These are phyloP conservation scores for Lacerta agilis DNA, from an alignment of 2,797 vertebrate species.

Conservation along the genomic window DNA sequence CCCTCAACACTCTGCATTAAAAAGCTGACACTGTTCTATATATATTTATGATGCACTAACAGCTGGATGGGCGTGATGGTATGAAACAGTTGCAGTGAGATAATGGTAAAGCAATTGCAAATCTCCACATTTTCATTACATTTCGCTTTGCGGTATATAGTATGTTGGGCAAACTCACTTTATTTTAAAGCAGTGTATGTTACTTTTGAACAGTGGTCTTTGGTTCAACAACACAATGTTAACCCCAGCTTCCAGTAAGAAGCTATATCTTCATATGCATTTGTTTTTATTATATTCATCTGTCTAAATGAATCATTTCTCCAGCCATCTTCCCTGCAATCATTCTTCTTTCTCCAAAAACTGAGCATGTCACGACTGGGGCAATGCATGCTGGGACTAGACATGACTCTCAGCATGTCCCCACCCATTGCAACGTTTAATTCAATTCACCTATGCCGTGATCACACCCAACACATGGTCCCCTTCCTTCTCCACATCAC, in stretches of 20 bases:
- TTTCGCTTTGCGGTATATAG: not conserved
- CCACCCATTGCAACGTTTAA: not conserved
- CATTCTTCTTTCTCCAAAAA: not conserved
- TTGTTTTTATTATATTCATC: not conserved
- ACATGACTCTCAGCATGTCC: not conserved
- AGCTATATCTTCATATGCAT: not conserved
- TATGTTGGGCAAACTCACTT: not conserved
- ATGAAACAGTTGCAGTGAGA: constrained; percentile 24
- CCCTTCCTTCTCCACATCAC: too few relatives aligned
- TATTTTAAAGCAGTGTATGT: not conserved
- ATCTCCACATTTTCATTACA: not conserved
- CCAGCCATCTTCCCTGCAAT: too few relatives aligned
- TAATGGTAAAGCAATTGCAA: constrained; percentile 10
- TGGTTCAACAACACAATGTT: not conserved
- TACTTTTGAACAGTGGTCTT: not conserved
- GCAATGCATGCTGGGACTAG: too few relatives aligned
- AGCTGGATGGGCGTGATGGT: constrained; percentile 20
- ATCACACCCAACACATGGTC: not conserved
- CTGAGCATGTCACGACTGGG: not conserved
- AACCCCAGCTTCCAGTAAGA: not conserved
- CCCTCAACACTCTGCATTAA: constrained; percentile 31
- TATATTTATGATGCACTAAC: constrained; percentile 37
- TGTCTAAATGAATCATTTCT: too few relatives aligned
- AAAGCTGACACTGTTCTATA: constrained; percentile 14
- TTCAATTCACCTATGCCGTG: not conserved